Evolutionary conservation across 53 echinoderm and acorn worm genomes (phyloP).

Genomic region (Stichopus horrens): DNA sequence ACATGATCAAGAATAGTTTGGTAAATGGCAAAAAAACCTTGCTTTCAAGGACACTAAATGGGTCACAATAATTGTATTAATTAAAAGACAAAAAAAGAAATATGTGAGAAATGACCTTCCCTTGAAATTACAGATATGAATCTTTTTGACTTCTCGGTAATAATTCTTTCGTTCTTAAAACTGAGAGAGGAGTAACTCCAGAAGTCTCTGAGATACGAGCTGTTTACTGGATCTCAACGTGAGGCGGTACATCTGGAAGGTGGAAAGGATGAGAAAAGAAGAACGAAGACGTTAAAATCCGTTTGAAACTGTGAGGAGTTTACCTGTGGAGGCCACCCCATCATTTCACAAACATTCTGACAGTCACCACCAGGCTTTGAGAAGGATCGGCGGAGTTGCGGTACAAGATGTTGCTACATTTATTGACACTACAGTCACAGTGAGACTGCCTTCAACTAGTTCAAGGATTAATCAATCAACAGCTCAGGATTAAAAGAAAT

Average conservation of each 20-base stretch:
- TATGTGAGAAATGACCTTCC: too few relatives aligned
- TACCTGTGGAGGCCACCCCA: background rate
- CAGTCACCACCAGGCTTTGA: background rate
- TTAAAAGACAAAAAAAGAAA: too few relatives aligned
- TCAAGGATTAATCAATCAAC: too few relatives aligned
- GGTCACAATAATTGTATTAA: background rate
- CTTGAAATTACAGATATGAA: too few relatives aligned
- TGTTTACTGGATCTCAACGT: conserved; percentile 92
- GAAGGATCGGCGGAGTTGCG: background rate
- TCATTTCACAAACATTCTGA: background rate
- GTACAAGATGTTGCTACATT: too few relatives aligned
- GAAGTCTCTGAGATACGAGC: conserved; percentile 73
- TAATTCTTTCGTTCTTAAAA: conserved; percentile 51
- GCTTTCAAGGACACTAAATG: background rate
- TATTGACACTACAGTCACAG: too few relatives aligned
- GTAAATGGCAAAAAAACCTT: background rate
- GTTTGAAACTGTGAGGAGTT: background rate
- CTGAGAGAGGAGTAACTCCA: conserved; percentile 80
- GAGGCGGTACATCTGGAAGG: conserved; percentile 88
- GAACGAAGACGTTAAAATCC: background rate
- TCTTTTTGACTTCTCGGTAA: too few relatives aligned
- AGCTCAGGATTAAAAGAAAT: too few relatives aligned
- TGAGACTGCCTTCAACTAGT: too few relatives aligned
- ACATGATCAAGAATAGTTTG: background rate
- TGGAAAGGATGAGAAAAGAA: background rate